Conservation (phyloP, 2,113 vertebrate species). For the Hucho hucho region DNA sequence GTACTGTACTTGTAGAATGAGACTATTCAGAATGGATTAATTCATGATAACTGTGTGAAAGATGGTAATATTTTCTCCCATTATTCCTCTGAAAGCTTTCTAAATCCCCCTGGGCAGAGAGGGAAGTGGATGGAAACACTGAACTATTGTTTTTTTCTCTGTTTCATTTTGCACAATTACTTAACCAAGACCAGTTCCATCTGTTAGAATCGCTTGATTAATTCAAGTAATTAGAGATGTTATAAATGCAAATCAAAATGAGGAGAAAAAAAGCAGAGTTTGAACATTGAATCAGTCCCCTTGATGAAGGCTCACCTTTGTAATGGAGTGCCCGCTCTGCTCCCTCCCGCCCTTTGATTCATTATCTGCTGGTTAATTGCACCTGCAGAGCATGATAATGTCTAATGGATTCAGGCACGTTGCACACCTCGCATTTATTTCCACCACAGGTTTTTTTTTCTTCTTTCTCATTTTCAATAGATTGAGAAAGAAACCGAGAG, state of each 20-base stretch:
- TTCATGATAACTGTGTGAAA: background rate
- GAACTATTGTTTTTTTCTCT: slow-evolving; percentile 39
- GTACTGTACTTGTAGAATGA: too few relatives aligned
- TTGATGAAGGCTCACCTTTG: slow-evolving; percentile 39
- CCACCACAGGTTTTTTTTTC: background rate
- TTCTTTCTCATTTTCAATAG: slow-evolving; percentile 28
- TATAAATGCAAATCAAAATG: slow-evolving; percentile 62
- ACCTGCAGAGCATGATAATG: slow-evolving; percentile 56
- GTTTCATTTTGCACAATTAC: slow-evolving; percentile 54
- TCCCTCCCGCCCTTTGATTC: slow-evolving; percentile 58
- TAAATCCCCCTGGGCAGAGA: background rate
- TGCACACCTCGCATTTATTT: background rate
- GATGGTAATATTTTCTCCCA: background rate
- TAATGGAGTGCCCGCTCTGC: slow-evolving; percentile 44
- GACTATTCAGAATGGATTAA: background rate
- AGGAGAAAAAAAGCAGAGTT: slow-evolving; percentile 52
- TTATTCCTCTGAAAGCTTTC: background rate
- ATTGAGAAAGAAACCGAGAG: slow-evolving; percentile 39
- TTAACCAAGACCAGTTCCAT: slow-evolving; percentile 22
- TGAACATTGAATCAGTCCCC: slow-evolving; percentile 35
- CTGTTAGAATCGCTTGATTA: slow-evolving; percentile 55
- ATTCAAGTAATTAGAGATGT: slow-evolving; percentile 60
- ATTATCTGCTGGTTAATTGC: slow-evolving; percentile 56
- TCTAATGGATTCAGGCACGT: slow-evolving; percentile 44
- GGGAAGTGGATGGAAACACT: slow-evolving; percentile 10